Evolutionary conservation across 2,797 vertebrate species (phyloP).

Genomic region (Phrynocephalus forsythii): DNA sequence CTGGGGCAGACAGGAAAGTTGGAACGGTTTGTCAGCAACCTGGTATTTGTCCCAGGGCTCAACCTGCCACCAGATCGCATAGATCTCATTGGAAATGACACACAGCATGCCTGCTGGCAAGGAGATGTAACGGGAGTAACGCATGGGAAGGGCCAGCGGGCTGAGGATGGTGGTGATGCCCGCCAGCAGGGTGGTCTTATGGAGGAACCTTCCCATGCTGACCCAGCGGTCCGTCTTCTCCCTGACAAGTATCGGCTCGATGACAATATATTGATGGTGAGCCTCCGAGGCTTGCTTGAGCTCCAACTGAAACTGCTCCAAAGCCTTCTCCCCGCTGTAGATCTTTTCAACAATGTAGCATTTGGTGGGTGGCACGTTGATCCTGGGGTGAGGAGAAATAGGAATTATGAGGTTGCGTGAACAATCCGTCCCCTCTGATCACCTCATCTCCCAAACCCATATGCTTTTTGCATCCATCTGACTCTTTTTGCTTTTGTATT

Average conservation of each 20-base stretch:
- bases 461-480: background rate
- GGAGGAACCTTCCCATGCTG: conserved; percentile 98
- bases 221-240: conserved; percentile 99
- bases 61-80: conserved; percentile 99
- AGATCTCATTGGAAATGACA: conserved; percentile 87
- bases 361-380: conserved; percentile 93
- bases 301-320: conserved; percentile 99
- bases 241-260: conserved; percentile 97
- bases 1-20: conserved; percentile 97
- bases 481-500: background rate
- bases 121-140: conserved; percentile 95
- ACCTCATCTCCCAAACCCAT: too few relatives aligned
- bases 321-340: conserved; percentile 97
- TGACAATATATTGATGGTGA: conserved; percentile 99
- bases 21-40: conserved; percentile 97
- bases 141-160: conserved; percentile 89
- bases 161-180: conserved; percentile 94
- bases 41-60: conserved; percentile 99
- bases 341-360: conserved; percentile 99
- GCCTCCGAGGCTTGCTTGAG: conserved; percentile 98
- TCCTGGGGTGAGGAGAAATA: conserved; percentile 78
- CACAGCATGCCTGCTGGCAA: conserved; percentile 94
- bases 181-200: conserved; percentile 96
- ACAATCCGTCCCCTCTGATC: background rate
- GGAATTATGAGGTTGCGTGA: conserved; percentile 35